Conservation (phyloP, 2,888 invertebrate species). For the Apoda limacodes region DNA sequence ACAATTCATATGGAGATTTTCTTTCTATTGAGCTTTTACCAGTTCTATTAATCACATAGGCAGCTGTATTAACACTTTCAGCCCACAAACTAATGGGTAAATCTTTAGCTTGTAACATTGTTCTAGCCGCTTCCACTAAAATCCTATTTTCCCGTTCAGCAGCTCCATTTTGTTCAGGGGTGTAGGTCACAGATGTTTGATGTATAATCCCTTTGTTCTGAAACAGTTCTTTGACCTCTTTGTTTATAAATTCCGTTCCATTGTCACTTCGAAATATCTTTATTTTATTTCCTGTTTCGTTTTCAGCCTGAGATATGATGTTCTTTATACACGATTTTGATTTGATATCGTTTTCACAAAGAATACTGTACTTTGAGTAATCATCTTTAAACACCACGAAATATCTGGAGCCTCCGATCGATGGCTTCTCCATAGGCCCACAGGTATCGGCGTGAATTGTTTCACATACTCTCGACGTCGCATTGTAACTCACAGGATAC, state of each 20-base stretch:
- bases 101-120: conserved; percentile 5
- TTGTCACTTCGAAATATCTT: conserved; percentile 23
- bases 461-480: conserved; percentile 16
- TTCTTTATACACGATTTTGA: conserved; percentile 14
- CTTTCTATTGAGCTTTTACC: conserved; percentile 3
- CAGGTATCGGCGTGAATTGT: conserved; percentile 21
- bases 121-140: conserved; percentile 24
- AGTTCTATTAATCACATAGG: conserved; percentile 8
- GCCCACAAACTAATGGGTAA: conserved; percentile 13
- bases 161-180: conserved; percentile 34
- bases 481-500: conserved; percentile 16
- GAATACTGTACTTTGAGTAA: conserved; percentile 19
- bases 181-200: conserved; percentile 24
- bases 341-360: conserved; percentile 14
- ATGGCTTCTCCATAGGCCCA: conserved; percentile 20
- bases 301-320: conserved; percentile 21
- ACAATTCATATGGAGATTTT: conserved; percentile 17
- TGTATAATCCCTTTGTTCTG: conserved; percentile 22
- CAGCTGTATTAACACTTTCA: conserved; percentile 13
- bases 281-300: conserved; percentile 21
- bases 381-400: conserved; percentile 23
- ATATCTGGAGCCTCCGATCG: conserved; percentile 20
- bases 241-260: conserved; percentile 25
- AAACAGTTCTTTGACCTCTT: conserved; percentile 18
- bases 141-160: conserved; percentile 29